Base-by-base conservation (phyloP, 2,113 vertebrate species). In the Cervus canadensis region DNA sequence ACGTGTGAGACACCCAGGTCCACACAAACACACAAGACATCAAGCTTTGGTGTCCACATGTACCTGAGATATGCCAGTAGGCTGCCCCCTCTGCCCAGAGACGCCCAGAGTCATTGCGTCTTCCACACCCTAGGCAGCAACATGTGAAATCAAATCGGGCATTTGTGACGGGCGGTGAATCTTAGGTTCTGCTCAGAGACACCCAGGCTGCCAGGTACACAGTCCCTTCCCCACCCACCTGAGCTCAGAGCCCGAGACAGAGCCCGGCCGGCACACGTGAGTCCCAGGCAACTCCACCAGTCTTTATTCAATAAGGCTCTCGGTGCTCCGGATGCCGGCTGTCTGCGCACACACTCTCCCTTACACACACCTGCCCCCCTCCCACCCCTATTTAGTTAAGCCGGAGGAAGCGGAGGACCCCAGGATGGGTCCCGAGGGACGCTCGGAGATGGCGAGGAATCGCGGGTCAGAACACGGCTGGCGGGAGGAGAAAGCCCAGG, bases 161-260 rank as follows among this genome's bases (percentile, higher is more conserved):
- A 13, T 82, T 36, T 60, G 54, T 28, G 81, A 91, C 50, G 5
- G 12, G 36, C 21, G 2, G 40, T 62, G 56, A 83, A 30, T 17
- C 84, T 67, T 19, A 7, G 43, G 60, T 7, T 30, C 64, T 59
- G 28, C 62, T 6, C 28, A 54, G 56, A 59, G 85, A 21, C 85
- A 67, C 64, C 23, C 9, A 21, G 25, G 71, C 60, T 62, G 71
- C 67, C 90, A 64, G 78, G 95, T 57, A 79, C 79, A 91, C 93
- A 59, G 88, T 87, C 91, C 94, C 52, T 26, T 84, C 71, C 97
- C 71, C 94, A 96, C 60, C 92, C 67, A 76, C 78, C 56, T 78
- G 82, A 82, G 43, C 33, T 81, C 92, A 87, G 57, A 19, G n/a
- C 48, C 81, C 30, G 79, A 62, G 54, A 45, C 50, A 84, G 54